A percentile compares a stretch with the other conserved stretches of the same genome.
These are phyloP conservation scores for Corydoras sp. DNA, from an alignment of 2,113 vertebrate genomes.

Conservation along the genomic window DNA sequence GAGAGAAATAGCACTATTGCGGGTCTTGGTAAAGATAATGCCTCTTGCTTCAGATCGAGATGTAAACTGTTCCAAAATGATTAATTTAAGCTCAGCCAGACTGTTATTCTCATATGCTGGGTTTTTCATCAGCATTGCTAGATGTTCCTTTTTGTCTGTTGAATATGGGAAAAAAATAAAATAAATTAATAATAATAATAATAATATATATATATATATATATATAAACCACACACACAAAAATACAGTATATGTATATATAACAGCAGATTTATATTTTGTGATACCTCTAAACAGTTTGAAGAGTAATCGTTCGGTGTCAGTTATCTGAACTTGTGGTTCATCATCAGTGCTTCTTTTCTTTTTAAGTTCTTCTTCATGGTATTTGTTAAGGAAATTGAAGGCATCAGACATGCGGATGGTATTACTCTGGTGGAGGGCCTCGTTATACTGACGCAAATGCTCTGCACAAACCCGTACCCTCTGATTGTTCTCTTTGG, in stretches of 20 bases:
- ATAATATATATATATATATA: neutral
- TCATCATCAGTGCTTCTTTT: slow-evolving; percentile 66
- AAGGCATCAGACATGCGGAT: slow-evolving; percentile 86
- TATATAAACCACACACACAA: no score
- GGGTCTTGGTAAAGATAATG: slow-evolving; percentile 93
- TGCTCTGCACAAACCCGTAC: slow-evolving; percentile 84
- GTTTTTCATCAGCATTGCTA: slow-evolving; percentile 67
- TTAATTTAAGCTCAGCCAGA: slow-evolving; percentile 67
- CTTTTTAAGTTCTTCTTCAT: slow-evolving; percentile 76
- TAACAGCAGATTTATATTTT: neutral
- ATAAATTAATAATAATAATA: slow-evolving; percentile 1
- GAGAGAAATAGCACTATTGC: slow-evolving; percentile 80
- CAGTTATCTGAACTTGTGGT: slow-evolving; percentile 59
- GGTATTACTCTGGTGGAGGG: slow-evolving; percentile 83
- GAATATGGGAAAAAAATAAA: neutral
- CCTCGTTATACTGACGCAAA: slow-evolving; percentile 86
- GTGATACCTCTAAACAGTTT: slow-evolving; percentile 77
- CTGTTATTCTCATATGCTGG: slow-evolving; percentile 82
- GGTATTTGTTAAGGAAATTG: slow-evolving; percentile 73
- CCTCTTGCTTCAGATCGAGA: slow-evolving; percentile 69
- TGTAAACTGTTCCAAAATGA: slow-evolving; percentile 79
- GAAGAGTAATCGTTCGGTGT: slow-evolving; percentile 81
- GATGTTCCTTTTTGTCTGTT: slow-evolving; percentile 70
- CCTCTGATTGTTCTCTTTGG: slow-evolving; percentile 75
- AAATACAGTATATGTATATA: no score